These are phyloP conservation scores for Bicyclus anynana DNA, from an alignment of 1,140 invertebrate genomes.

Conservation along the genomic window DNA sequence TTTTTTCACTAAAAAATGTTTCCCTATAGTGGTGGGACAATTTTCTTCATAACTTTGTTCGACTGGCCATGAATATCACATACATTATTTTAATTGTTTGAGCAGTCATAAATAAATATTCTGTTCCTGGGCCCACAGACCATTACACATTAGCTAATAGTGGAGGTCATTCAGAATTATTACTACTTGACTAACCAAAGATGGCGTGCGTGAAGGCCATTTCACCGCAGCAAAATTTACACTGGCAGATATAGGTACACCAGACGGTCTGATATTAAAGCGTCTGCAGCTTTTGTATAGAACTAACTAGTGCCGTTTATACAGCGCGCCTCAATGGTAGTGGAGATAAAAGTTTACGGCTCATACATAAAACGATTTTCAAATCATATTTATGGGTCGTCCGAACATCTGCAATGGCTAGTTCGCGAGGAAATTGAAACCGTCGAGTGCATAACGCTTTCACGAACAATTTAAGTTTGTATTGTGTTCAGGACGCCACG, in stretches of 20 bases:
- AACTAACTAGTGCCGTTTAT: constrained; percentile 62
- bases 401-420: constrained; percentile 68
- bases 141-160: too few species aligned
- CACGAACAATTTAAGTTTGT: constrained; percentile 72
- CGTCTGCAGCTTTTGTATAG: constrained; percentile 62
- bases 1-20: too few species aligned
- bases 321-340: constrained; percentile 41
- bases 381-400: constrained; percentile 73
- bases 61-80: too few species aligned
- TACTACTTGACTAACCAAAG: constrained; percentile 67
- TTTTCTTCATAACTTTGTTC: too few species aligned
- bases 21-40: too few species aligned
- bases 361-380: constrained; percentile 75
- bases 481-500: constrained; percentile 59
- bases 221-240: constrained; percentile 62
- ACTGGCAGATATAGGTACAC: constrained; percentile 30
- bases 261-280: constrained; percentile 65
- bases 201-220: constrained; percentile 60
- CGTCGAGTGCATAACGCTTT: constrained; percentile 68
- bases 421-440: constrained; percentile 74
- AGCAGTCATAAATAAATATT: too few species aligned
- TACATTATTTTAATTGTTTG: too few species aligned
- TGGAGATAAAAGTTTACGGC: constrained; percentile 73
- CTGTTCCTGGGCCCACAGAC: too few species aligned
- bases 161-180: too few species aligned